A percentile compares a stretch with the other conserved stretches of the same genome.
These are phyloP conservation scores for western clawed frog (Xenopus tropicalis) DNA, from an alignment of 2,113 vertebrate genomes.

Conservation along the genomic window UCB_Xtro_10.0 CM004443.2:159134501-159135000, in stretches of 20 bases:
- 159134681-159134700: background rate
- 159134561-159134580: too few relatives aligned
- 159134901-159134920: constrained; percentile 8
- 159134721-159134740: too few relatives aligned
- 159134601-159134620: too few relatives aligned
- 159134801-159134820: constrained; percentile 25
- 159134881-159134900: background rate
- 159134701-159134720: background rate
- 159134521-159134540: too few relatives aligned
- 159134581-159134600: too few relatives aligned
- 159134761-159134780: constrained; percentile 6
- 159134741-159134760: background rate
- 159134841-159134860: background rate
- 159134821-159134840: constrained; percentile 26
- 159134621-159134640: background rate
- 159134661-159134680: too few relatives aligned
- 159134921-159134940: background rate
- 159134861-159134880: background rate
- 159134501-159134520: too few relatives aligned
- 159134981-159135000: constrained; percentile 40
- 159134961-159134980: background rate
- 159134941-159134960: background rate
- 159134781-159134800: constrained; percentile 4
- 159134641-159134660: too few relatives aligned
- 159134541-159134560: too few relatives aligned